phyloP scores from a whole-genome alignment of 2,113 vertebrate species.

The Phrynosoma blainvillii region DNA sequence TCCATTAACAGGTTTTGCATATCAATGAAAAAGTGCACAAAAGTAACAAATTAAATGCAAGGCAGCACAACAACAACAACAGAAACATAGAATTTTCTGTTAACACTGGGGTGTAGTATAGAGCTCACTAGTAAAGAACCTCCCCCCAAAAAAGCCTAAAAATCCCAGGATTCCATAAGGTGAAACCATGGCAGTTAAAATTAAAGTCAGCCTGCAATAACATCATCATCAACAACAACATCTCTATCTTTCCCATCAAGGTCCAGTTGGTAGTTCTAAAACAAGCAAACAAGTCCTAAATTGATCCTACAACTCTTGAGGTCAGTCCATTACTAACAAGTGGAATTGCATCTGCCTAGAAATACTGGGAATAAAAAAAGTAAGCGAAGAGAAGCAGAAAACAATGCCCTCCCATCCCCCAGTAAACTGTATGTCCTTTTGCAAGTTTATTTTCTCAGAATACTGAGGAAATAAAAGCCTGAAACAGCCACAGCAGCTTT shows the following conservation, averaged over 20 bases:
- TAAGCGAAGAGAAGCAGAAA: background rate
- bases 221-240: too few species aligned
- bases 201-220: too few species aligned
- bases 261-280: background rate
- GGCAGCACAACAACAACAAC: too few species aligned
- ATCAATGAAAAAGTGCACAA: too few species aligned
- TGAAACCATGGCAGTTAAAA: too few species aligned
- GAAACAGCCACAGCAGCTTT: background rate
- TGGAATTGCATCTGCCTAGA: background rate
- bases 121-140: too few species aligned
- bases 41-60: too few species aligned
- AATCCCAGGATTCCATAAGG: too few species aligned
- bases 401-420: background rate
- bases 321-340: background rate
- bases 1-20: too few species aligned
- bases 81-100: background rate
- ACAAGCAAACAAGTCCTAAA: background rate
- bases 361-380: background rate
- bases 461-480: background rate
- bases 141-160: too few species aligned
- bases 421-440: background rate
- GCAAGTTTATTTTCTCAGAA: background rate
- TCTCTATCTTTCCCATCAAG: background rate
- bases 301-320: background rate
- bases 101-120: too few species aligned